phyloP scores from a whole-genome alignment of 2,113 vertebrate species.

The Rhodinocichla rosea region DNA sequence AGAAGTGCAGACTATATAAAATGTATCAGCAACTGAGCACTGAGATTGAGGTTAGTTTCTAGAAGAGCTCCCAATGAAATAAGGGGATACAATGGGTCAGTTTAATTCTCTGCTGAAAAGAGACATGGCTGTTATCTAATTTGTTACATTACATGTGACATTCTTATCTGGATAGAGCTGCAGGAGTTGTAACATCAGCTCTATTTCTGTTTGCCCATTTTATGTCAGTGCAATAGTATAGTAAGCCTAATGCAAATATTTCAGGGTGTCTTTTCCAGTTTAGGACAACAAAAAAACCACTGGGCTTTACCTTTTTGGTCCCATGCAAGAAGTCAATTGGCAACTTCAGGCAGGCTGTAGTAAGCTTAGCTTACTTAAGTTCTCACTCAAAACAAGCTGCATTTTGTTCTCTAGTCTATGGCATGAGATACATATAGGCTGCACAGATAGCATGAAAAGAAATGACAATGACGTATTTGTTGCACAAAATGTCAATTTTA shows the following conservation, averaged over 20 bases:
- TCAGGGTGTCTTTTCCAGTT: neutral
- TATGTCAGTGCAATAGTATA: neutral
- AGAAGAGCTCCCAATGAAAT: neutral
- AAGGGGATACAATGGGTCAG: neutral
- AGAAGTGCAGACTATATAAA: neutral
- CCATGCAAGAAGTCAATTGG: fast-evolving
- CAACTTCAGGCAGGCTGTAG: neutral
- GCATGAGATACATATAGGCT: fast-evolving
- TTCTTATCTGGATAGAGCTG: neutral
- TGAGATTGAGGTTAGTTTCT: neutral
- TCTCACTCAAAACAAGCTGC: neutral
- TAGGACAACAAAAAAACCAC: neutral
- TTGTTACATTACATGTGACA: neutral
- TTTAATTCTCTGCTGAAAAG: neutral
- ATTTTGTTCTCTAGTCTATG: neutral
- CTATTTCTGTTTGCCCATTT: neutral
- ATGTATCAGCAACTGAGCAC: neutral
- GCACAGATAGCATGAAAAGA: neutral
- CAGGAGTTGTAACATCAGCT: neutral
- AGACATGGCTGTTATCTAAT: neutral
- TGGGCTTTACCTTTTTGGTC: neutral
- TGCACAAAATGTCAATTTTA: neutral
- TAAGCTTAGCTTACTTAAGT: neutral
- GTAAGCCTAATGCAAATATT: neutral
- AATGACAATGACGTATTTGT: neutral